Percentiles rank a stretch among this genome's conserved stretches.
Evolutionary conservation across 2,797 vertebrate genomes (phyloP).

Genomic region (Hirundo rustica): DNA sequence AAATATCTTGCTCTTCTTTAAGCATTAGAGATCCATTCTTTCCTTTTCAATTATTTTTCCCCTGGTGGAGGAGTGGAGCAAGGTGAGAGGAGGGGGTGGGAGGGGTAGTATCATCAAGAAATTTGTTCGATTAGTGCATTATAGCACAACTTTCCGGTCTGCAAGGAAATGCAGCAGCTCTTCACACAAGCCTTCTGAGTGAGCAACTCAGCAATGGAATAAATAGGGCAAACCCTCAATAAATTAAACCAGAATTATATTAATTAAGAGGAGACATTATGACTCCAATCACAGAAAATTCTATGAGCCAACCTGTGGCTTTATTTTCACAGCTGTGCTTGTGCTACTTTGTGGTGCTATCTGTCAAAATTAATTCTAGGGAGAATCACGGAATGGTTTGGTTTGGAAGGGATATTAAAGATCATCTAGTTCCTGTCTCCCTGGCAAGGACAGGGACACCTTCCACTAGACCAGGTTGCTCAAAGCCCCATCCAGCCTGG

Average conservation of each 20-base stretch:
- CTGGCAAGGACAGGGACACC: background rate
- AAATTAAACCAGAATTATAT: conserved; percentile 62
- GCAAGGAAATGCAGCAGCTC: background rate
- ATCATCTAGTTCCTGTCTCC: background rate
- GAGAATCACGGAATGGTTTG: background rate
- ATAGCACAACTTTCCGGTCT: background rate
- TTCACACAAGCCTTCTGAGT: background rate
- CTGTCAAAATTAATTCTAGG: conserved; percentile 20
- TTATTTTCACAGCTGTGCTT: conserved; percentile 60
- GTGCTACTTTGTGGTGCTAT: conserved; percentile 3
- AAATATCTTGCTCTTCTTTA: background rate
- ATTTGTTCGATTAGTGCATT: background rate
- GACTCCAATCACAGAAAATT: conserved; percentile 41
- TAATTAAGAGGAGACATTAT: conserved; percentile 60
- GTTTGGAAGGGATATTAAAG: background rate
- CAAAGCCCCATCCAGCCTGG: background rate
- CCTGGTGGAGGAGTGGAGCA: background rate
- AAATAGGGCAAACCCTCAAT: conserved; percentile 51
- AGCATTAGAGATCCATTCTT: background rate
- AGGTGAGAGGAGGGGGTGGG: background rate
- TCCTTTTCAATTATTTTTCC: background rate
- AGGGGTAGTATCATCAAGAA: background rate
- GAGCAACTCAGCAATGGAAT: conserved; percentile 7
- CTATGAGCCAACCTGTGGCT: conserved; percentile 40
- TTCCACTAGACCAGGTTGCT: background rate